Base-by-base conservation (phyloP, 92 coral and sea anemone genomes). In the Porites cylindrica region DNA sequence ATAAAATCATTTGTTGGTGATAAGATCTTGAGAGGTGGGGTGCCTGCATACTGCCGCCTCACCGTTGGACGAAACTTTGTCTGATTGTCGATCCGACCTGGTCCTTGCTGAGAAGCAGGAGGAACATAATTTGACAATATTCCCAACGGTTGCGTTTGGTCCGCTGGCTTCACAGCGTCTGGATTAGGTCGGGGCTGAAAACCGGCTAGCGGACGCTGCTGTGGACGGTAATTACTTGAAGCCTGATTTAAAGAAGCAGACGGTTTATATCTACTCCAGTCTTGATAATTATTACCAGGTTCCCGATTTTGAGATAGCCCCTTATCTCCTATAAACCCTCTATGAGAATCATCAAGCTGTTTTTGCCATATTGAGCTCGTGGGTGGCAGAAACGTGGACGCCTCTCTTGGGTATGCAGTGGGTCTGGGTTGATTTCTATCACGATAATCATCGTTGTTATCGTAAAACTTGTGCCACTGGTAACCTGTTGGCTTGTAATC, bases 31-130 rank as follows among this genome's bases (percentile, higher is more conserved):
- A 66, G n/a, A 1, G 74, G 29, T 8, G 66, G 72, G 23, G 80
- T 26, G 1, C 66, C 80, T 75, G 73, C 65, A 14, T 73, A 73
- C 18, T 73, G 80, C 29, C 80, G 61, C 24, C 74, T 80, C 18
- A 60, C 80, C 16, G 87, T 83, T 47, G 87, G 87, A 47, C 61
- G 80, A 64, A 83, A 52, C 58, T 53, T 83, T 11, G 87, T 65
- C 72, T 43, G 59, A 21, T 52, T 74, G 51, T 14, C 63, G 9
- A 82, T 47, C 5, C 43, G 70, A 50, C 32, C 19, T 14, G 18
- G 24, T 8, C 16, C 51, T 18, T 64, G 74, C 64, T 60, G 78
- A 50, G 68, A 26, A 61, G 74, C 62, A 3, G 80, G 74, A 61
- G 81, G 80, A 50, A 74, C 72, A 61, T 64, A 83, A 4, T 62